Base-by-base conservation (phyloP, 2,888 invertebrate genomes). In the Sicus ferrugineus region DNA sequence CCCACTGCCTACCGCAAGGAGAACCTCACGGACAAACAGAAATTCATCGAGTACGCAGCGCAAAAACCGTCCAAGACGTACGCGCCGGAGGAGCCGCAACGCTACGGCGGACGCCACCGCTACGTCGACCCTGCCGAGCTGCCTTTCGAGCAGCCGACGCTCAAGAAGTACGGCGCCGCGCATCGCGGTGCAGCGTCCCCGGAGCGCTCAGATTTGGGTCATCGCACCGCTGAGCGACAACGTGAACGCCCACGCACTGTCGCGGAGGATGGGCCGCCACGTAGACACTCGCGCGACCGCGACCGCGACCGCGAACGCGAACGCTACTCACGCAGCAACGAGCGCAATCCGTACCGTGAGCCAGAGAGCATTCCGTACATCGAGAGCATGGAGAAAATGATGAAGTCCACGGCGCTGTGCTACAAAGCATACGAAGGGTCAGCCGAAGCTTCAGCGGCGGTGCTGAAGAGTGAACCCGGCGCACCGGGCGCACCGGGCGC, bases 321-420 rank as follows among this genome's bases (percentile, higher is more conserved):
- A 3, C 77, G 77, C 19, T 75, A 72, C 59, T 80, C 82, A 0
- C 77, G 79, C 26, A 79, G 79, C 70, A 79, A 79, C 71, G 76
- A 78, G 56, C 81, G 85, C 9, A 86, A 85, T 79, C 85, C 86
- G 2, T 85, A 85, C 67, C 80, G 83, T 21, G 85, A 85, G 72
- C 82, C 84, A 0, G 83, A 85, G 73, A 86, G 83, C 72, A 78
- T 85, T 70, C 86, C 86, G 23, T 85, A 85, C 69, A 83, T 85
- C 28, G 83, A 85, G 70, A 85, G 84, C 75, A 84, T 85, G 78
- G 86, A 85, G 72, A 84, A 83, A 70, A 84, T 86, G 84, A 83
- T 85, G 79, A 85, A 85, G 70, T 85, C 85, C 5, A 81, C 85
- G 19, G 83, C 84, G 59, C 84, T 85, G 79, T 81, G 84, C 38